Evolutionary conservation across 2,888 invertebrate genomes (phyloP).

Genomic region (Meganola albula): DNA sequence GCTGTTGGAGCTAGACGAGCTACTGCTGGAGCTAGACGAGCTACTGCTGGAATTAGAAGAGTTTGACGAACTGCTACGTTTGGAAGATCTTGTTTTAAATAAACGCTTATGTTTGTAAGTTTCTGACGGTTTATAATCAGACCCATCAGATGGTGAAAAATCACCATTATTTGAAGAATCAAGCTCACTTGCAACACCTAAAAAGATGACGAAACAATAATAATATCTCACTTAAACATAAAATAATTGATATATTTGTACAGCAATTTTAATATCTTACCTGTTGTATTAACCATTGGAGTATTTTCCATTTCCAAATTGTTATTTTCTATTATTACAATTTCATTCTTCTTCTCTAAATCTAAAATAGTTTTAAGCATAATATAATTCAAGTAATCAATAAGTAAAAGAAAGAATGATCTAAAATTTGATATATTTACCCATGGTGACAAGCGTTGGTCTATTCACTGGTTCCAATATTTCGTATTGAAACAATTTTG

Average conservation of each 20-base stretch:
- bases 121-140: conserved; percentile 13
- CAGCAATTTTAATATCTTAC: conserved; percentile 12
- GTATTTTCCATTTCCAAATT: conserved; percentile 6
- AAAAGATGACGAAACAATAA: conserved; percentile 10
- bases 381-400: conserved; percentile 3
- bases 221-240: conserved; percentile 8
- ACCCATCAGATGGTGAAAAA: conserved; percentile 18
- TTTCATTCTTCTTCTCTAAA: conserved; percentile 6
- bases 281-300: conserved; percentile 10
- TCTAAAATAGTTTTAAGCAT: conserved; percentile 6
- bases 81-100: conserved; percentile 11
- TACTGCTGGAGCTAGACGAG: conserved; percentile 10
- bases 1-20: conserved; percentile 4
- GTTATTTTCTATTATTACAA: conserved; percentile 12
- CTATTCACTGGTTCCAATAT: too few species aligned
- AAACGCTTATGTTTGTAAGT: conserved; percentile 11
- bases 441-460: too few species aligned
- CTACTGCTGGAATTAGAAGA: conserved; percentile 11
- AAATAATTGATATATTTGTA: conserved; percentile 8
- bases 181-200: conserved; percentile 9
- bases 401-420: conserved; percentile 3
- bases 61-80: conserved; percentile 11
- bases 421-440: too few species aligned
- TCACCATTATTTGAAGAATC: conserved; percentile 10
- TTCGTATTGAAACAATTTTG: too few species aligned